Conservation (phyloP, 2,797 vertebrate species). For the Sebastes jordani region DNA sequence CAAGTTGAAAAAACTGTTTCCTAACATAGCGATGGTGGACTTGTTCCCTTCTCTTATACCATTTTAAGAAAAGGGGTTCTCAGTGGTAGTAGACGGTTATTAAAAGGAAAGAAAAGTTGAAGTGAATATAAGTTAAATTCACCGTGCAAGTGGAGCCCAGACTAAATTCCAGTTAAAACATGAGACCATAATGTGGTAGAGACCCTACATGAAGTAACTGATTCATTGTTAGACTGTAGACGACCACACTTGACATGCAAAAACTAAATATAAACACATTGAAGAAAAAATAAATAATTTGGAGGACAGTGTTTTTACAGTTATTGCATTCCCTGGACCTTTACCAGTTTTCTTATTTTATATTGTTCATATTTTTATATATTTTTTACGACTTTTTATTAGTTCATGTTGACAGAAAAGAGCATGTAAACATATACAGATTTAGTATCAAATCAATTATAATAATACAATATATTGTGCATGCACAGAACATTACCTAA, state of each 20-base stretch:
- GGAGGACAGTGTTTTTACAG: background rate
- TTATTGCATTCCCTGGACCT: background rate
- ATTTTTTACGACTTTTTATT: too few species aligned
- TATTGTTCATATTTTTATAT: background rate
- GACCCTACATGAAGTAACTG: background rate
- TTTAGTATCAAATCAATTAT: rapidly evolving
- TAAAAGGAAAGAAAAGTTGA: background rate
- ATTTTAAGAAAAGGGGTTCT: background rate
- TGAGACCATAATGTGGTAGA: background rate
- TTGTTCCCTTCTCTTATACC: background rate
- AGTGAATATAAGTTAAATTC: too few species aligned
- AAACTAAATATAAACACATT: background rate
- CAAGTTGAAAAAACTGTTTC: background rate
- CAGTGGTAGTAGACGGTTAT: background rate
- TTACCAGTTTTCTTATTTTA: background rate
- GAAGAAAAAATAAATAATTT: background rate
- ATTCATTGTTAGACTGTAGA: too few species aligned
- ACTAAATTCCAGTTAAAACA: background rate
- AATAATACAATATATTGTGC: too few species aligned
- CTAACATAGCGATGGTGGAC: background rate
- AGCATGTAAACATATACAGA: too few species aligned
- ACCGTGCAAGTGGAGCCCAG: rapidly evolving
- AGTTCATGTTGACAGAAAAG: too few species aligned
- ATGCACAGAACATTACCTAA: too few species aligned
- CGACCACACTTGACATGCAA: background rate